These are phyloP conservation scores for Gnathonemus echidnorhynchus DNA, from an alignment of 2,113 vertebrate genomes.

Conservation along the genomic window DNA sequence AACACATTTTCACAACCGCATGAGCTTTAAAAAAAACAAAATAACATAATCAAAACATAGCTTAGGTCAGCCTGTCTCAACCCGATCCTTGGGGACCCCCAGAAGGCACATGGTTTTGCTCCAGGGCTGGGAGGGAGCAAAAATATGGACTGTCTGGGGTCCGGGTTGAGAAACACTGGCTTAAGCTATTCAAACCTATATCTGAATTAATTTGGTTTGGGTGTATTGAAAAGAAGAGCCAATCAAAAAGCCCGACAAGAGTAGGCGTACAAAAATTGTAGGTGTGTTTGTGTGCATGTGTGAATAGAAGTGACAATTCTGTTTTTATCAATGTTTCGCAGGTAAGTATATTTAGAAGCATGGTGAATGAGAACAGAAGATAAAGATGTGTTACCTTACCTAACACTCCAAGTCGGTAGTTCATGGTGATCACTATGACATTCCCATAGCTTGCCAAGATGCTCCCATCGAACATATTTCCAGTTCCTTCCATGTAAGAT, in stretches of 20 bases:
- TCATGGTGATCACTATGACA: constrained; percentile 98
- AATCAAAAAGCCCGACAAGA: not conserved
- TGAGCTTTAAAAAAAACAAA: not conserved
- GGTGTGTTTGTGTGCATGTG: not conserved
- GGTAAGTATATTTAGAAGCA: not conserved
- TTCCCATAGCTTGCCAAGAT: constrained; percentile 99
- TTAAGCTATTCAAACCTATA: not conserved
- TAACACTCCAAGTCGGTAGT: constrained; percentile 95
- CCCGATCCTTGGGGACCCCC: not conserved
- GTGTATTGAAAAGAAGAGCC: not conserved
- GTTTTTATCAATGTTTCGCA: not conserved
- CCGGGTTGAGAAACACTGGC: not conserved
- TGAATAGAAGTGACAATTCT: constrained; percentile 34
- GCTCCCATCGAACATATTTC: constrained; percentile 98
- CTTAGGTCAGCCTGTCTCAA: not conserved
- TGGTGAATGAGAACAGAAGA: not conserved
- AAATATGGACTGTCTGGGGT: not conserved
- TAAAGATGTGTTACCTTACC: constrained; percentile 68
- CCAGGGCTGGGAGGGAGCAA: not conserved
- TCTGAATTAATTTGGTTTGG: not conserved
- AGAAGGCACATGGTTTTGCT: not conserved
- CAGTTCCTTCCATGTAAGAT: constrained; percentile 99
- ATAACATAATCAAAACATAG: not conserved
- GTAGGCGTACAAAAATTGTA: not conserved
- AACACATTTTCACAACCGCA: constrained; percentile 23